These are phyloP conservation scores for Agonopterix arenella DNA, from an alignment of 2,888 invertebrate species.

Conservation along the genomic window DNA sequence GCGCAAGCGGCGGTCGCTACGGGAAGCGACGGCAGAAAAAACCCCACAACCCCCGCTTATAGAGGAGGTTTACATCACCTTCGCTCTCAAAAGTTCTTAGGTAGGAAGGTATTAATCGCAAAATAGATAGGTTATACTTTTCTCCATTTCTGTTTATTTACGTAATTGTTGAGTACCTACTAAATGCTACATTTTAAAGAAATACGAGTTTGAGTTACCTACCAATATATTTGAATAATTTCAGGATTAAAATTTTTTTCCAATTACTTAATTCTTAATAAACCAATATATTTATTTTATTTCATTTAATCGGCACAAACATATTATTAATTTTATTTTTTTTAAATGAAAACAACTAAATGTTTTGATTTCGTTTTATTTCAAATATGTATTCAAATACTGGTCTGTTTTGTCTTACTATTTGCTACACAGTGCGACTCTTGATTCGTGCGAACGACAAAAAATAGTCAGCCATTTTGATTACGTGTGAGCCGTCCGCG, in stretches of 20 bases:
- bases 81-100: neutral
- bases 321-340: too few relatives aligned
- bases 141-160: too few relatives aligned
- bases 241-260: too few relatives aligned
- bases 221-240: too few relatives aligned
- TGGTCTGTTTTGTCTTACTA: neutral
- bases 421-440: conserved; percentile 6
- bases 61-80: conserved; percentile 10
- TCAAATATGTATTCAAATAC: neutral
- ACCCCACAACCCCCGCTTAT: conserved; percentile 36
- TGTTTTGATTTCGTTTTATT: neutral
- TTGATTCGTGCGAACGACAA: conserved; percentile 21
- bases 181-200: too few relatives aligned
- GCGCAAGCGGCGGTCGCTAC: conserved; percentile 32
- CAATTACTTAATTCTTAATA: too few relatives aligned
- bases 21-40: conserved; percentile 48
- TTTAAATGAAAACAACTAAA: neutral
- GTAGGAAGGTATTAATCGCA: too few relatives aligned
- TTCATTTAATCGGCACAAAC: too few relatives aligned
- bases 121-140: too few relatives aligned
- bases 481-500: conserved; percentile 56
- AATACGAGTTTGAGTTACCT: too few relatives aligned
- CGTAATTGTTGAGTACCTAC: too few relatives aligned
- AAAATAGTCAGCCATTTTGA: conserved; percentile 67
- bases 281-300: too few relatives aligned